Evolutionary conservation across 92 coral and sea anemone species (phyloP).

Genomic region (Palythoa caribaeorum): DNA sequence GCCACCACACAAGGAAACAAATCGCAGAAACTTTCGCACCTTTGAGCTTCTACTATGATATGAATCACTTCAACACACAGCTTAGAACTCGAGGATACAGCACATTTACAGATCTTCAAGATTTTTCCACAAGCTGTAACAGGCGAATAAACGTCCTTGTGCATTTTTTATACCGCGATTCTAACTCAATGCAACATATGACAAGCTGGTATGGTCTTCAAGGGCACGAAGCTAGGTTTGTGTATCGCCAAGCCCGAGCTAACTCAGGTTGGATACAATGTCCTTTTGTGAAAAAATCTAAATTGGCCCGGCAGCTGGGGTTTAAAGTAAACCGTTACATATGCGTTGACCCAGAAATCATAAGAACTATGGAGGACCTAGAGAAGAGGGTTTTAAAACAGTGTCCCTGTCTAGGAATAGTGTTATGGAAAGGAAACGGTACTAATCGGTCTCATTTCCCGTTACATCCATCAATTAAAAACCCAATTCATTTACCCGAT

Average conservation of each 20-base stretch:
- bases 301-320: constrained; percentile 84
- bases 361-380: constrained; percentile 75
- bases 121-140: constrained; percentile 82
- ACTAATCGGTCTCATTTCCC: constrained; percentile 82
- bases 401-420: constrained; percentile 89
- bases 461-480: constrained; percentile 66
- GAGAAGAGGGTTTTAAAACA: constrained; percentile 86
- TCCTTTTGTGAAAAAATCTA: constrained; percentile 84
- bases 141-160: constrained; percentile 85
- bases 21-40: constrained; percentile 69
- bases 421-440: constrained; percentile 94
- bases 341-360: constrained; percentile 95
- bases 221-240: constrained; percentile 66
- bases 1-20: constrained; percentile 75
- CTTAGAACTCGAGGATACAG: constrained; percentile 82
- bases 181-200: constrained; percentile 62
- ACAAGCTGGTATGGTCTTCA: constrained; percentile 85
- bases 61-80: constrained; percentile 69
- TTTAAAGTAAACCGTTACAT: constrained; percentile 93
- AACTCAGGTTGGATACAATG: constrained; percentile 93
- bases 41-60: constrained; percentile 80
- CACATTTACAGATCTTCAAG: constrained; percentile 72
- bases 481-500: constrained; percentile 77
- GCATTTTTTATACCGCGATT: constrained; percentile 85
- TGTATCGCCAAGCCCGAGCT: constrained; percentile 69